phyloP scores from a whole-genome alignment of 2,797 vertebrate species.

The Cirrhinus molitorella region DNA sequence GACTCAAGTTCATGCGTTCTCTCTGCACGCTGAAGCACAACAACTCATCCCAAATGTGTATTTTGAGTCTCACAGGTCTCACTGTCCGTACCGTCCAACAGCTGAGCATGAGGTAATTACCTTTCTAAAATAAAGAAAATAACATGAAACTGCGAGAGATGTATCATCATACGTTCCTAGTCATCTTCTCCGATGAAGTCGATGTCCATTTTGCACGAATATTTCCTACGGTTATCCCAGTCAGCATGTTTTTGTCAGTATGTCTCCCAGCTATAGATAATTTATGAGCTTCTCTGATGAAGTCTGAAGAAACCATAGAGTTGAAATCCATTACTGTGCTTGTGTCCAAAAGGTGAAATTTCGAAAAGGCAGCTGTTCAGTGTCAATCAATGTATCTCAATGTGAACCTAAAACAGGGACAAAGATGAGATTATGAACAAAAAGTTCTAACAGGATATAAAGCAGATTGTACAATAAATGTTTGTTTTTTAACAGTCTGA shows the following conservation, averaged over 20 bases:
- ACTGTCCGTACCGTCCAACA: neutral
- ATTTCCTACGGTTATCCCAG: neutral
- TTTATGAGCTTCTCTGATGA: neutral
- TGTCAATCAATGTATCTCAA: slow-evolving; percentile 91
- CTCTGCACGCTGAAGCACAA: neutral
- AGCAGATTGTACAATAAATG: no score
- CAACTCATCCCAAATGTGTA: neutral
- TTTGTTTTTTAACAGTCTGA: no score
- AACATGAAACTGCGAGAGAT: neutral
- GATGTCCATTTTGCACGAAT: neutral
- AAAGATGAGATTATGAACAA: slow-evolving; percentile 34
- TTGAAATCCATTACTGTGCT: neutral
- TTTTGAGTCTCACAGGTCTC: neutral
- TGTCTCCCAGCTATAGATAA: neutral
- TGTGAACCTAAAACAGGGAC: slow-evolving; percentile 87
- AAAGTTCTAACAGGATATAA: no score
- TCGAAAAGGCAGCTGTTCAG: neutral
- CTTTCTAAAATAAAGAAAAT: neutral
- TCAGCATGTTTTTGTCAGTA: neutral
- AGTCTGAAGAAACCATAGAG: slow-evolving; percentile 2
- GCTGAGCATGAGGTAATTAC: neutral
- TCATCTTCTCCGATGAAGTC: neutral
- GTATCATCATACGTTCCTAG: neutral
- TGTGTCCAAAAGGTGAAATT: neutral
- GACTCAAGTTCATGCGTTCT: neutral